Percentiles rank a stretch among this genome's conserved stretches.
Conservation (phyloP, 53 echinoderm and acorn worm species). For the Apostichopus leukothele region DNA sequence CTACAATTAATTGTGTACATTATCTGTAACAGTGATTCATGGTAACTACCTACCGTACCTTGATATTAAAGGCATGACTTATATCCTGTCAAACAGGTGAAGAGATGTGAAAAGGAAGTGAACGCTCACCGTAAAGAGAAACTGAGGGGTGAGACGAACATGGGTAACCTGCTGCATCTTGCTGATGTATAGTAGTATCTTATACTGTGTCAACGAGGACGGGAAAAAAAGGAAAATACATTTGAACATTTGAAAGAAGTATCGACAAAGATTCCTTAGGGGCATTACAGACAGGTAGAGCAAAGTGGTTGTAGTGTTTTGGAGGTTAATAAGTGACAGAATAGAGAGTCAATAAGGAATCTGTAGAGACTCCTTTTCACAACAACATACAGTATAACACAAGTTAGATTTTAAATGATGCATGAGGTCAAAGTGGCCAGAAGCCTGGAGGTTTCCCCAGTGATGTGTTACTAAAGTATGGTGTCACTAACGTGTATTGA, state of each 20-base stretch:
- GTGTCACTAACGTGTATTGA: too few species aligned
- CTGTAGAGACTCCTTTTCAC: too few species aligned
- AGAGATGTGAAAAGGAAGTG: background rate
- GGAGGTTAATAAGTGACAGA: too few species aligned
- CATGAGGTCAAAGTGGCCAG: too few species aligned
- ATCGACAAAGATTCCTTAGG: background rate
- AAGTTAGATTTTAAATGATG: too few species aligned
- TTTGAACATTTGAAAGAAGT: background rate
- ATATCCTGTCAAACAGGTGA: background rate
- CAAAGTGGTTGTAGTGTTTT: background rate
- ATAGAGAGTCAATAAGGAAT: too few species aligned
- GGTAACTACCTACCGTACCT: background rate
- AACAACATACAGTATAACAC: too few species aligned
- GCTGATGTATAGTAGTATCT: constrained; percentile 92
- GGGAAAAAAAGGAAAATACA: constrained; percentile 6
- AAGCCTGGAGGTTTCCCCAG: too few species aligned
- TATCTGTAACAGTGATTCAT: background rate
- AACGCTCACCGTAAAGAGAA: constrained; percentile 89
- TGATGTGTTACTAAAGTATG: too few species aligned
- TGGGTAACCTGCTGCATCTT: constrained; percentile 94
- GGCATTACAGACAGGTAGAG: background rate
- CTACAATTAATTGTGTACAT: too few species aligned
- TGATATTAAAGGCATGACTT: background rate
- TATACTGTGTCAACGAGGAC: constrained; percentile 64
- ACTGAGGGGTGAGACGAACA: constrained; percentile 78